phyloP scores from a whole-genome alignment of 2,113 vertebrate genomes.

The Martes martes region DNA sequence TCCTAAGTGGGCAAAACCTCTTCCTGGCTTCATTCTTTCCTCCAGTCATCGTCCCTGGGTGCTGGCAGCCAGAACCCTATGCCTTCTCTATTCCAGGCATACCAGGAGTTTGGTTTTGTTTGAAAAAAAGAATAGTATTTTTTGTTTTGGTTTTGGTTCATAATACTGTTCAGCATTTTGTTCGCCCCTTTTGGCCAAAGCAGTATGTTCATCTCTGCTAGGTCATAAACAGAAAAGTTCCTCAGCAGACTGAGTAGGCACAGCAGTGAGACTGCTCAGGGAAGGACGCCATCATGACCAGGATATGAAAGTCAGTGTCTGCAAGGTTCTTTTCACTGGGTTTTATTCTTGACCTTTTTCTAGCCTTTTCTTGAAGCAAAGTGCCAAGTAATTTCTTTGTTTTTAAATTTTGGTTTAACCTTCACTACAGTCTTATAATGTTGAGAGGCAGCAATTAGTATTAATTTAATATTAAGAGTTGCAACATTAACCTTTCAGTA shows the following conservation, averaged over 20 bases:
- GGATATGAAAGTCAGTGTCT: neutral
- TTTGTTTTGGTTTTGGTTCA: neutral
- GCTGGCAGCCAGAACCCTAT: neutral
- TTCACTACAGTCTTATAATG: neutral
- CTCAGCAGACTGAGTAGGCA: neutral
- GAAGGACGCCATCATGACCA: neutral
- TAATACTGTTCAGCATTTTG: neutral
- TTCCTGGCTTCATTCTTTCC: neutral
- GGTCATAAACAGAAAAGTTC: neutral
- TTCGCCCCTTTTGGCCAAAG: neutral
- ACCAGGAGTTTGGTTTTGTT: neutral
- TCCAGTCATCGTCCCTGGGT: neutral
- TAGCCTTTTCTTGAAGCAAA: neutral
- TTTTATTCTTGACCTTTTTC: neutral
- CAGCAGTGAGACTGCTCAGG: neutral
- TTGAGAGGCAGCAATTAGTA: neutral
- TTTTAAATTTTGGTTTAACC: neutral
- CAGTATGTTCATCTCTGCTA: neutral
- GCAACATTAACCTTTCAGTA: neutral
- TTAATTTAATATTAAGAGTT: neutral
- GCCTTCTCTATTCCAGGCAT: neutral
- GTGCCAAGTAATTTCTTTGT: neutral
- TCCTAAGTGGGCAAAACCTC: neutral
- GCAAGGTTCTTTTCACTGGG: neutral
- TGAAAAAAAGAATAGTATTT: neutral